A percentile compares a stretch with the other conserved stretches of the same genome.
Conservation (phyloP, 2,797 vertebrate species). For the Rhinichthys osculus region DNA sequence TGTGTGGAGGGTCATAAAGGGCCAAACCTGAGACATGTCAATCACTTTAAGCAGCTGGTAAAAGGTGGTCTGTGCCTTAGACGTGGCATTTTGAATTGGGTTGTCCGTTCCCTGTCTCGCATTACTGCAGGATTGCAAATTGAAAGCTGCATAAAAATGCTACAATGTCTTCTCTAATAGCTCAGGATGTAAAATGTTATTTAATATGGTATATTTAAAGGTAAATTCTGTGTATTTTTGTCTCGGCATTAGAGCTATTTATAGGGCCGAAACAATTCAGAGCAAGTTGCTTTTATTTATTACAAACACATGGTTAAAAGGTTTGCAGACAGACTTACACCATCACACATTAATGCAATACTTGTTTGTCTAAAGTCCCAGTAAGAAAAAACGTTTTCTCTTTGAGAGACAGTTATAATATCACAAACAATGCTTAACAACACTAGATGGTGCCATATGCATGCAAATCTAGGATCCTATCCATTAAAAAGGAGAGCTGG, state of each 20-base stretch:
- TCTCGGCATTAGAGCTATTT: not conserved
- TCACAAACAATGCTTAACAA: not conserved
- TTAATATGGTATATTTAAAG: not conserved
- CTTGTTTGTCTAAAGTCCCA: not conserved
- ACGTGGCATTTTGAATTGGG: not conserved
- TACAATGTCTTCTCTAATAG: not conserved
- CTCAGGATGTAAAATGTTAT: not conserved
- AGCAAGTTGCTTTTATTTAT: not conserved
- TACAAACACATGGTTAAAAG: not conserved
- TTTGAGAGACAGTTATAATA: not conserved
- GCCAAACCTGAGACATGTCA: not conserved
- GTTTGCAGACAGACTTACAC: not conserved
- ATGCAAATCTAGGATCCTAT: not conserved
- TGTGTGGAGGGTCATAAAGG: not conserved
- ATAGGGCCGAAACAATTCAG: not conserved
- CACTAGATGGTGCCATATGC: slow-evolving; percentile 32
- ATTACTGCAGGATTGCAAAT: not conserved
- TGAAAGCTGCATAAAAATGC: slow-evolving; percentile 4
- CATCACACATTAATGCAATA: not conserved
- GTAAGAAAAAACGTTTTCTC: not conserved
- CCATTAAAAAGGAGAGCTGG: not conserved
- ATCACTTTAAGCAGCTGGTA: not conserved
- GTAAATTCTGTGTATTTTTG: not conserved
- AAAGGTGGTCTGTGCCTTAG: not conserved
- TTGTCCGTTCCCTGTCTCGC: not conserved